Evolutionary conservation across 1,140 invertebrate species (phyloP), one percentile per base, ranked within the genome.

Genomic region (Prorops nasuta): DNA sequence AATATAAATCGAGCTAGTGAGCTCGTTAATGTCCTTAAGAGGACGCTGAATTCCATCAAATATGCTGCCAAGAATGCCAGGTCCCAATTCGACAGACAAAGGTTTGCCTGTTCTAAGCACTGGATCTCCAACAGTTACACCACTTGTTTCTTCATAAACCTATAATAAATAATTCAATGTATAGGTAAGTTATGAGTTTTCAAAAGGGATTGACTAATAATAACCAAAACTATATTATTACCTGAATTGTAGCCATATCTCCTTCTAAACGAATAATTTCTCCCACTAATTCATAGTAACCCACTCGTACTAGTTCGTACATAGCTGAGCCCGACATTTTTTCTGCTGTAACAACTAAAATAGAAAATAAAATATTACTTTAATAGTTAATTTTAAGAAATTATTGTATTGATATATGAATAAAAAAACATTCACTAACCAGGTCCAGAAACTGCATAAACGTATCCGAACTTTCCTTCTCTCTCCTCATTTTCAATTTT

Each of bases 11-110:
- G 92, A 96, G 62, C 88, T 81, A 1, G 94, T 96, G 31, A 96
- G 75, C 62, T 97, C 92, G 67, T 90, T 86, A 74, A 99, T 99
- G 67, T 98, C 96, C 66, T 96, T 93, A 56, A 99, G 72, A 0
- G 98, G 98, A 69, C 98, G 89, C 78, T 99, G 98, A 71, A 99
- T 99, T 83, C 96, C 96, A 79, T 99, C 98, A 80, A 98, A 99
- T 79, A 99, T 99, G 71, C 92, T 96, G 51, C 93, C 93, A 83
- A 99, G 89, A 76, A 99, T 99, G 69, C 98, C 98, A 38, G 97
- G 98, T n/a, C 97, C 98, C 18, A 99, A 80, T 74, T 99, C 97
- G 14, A 99, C 97, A 1, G 95, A 98, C 3, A 99, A 76, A 0
- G 97, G 97, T 76, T 99, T 99, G 16, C 97, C 97, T 1, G 97